These are phyloP conservation scores for Galago senegalensis DNA, from an alignment of 2,797 vertebrate genomes.

Conservation along the genomic window DNA sequence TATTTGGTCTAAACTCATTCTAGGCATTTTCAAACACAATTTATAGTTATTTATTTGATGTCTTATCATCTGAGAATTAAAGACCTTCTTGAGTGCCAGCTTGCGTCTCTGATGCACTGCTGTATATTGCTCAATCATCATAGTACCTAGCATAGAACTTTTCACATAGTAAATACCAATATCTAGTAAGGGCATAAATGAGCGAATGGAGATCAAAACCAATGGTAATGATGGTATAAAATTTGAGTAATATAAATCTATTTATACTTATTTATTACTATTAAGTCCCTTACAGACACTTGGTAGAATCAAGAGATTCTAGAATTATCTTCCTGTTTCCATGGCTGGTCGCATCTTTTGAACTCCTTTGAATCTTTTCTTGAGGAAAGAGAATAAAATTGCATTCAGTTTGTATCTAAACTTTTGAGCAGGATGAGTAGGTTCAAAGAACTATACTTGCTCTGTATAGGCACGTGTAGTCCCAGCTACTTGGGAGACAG, in stretches of 20 bases:
- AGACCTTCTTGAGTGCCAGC: not conserved
- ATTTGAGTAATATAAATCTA: not conserved
- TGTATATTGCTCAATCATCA: not conserved
- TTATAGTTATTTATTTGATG: slow-evolving; percentile 37
- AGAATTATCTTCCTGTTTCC: slow-evolving; percentile 57
- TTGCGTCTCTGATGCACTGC: slow-evolving; percentile 22
- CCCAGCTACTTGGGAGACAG: not conserved
- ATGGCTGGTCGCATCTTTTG: slow-evolving; percentile 42
- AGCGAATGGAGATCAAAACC: slow-evolving; percentile 37
- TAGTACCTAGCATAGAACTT: not conserved
- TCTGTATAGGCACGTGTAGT: not conserved
- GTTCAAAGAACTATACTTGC: slow-evolving; percentile 9
- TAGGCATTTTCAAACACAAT: slow-evolving; percentile 41
- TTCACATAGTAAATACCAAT: slow-evolving; percentile 4
- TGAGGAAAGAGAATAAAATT: slow-evolving; percentile 46
- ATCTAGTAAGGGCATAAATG: not conserved
- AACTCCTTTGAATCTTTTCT: slow-evolving; percentile 65
- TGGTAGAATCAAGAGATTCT: not conserved
- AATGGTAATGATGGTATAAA: not conserved
- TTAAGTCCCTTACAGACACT: slow-evolving; percentile 23
- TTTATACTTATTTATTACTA: not conserved
- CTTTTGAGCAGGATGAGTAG: slow-evolving; percentile 5
- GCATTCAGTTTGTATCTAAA: slow-evolving; percentile 64
- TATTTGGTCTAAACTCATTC: slow-evolving; percentile 42
- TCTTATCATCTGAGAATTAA: slow-evolving; percentile 40